Evolutionary conservation across 2,888 invertebrate genomes (phyloP).

Genomic region (Philaethria dido): DNA sequence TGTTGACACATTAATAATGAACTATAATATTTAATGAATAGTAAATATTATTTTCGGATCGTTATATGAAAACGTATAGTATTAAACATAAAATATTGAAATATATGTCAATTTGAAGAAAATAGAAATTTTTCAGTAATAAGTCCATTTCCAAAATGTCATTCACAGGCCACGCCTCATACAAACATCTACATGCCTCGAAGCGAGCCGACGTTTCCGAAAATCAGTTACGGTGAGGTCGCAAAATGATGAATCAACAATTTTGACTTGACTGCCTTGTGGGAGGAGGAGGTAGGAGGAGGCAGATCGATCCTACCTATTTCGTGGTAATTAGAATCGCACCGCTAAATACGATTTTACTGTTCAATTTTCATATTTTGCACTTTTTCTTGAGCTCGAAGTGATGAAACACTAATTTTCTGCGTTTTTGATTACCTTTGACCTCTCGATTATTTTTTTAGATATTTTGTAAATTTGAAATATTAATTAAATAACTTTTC

Average conservation of each 20-base stretch:
- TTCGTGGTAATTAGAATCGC: constrained; percentile 80
- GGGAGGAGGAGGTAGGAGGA: constrained; percentile 51
- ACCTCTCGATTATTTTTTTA: no score
- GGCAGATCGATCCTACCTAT: constrained; percentile 81
- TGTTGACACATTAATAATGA: no score
- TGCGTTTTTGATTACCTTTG: background rate
- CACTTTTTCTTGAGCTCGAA: constrained; percentile 8
- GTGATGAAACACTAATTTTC: constrained; percentile 17
- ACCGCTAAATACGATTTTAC: constrained; percentile 47
- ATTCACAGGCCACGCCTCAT: constrained; percentile 22
- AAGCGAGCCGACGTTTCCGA: constrained; percentile 42
- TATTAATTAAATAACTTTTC: no score
- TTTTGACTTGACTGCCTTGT: constrained; percentile 57
- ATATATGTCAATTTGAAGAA: background rate
- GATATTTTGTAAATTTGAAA: no score
- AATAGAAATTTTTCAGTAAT: background rate
- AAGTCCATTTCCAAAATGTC: background rate
- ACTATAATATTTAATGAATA: no score
- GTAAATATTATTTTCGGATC: no score
- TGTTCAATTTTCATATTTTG: constrained; percentile 29
- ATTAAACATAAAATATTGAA: no score
- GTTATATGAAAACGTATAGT: no score
- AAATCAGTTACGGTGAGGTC: constrained; percentile 50
- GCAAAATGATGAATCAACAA: constrained; percentile 56
- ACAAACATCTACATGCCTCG: constrained; percentile 34